Evolutionary conservation across 2,797 vertebrate species (phyloP).

Genomic region (Brachymystax lenok): DNA sequence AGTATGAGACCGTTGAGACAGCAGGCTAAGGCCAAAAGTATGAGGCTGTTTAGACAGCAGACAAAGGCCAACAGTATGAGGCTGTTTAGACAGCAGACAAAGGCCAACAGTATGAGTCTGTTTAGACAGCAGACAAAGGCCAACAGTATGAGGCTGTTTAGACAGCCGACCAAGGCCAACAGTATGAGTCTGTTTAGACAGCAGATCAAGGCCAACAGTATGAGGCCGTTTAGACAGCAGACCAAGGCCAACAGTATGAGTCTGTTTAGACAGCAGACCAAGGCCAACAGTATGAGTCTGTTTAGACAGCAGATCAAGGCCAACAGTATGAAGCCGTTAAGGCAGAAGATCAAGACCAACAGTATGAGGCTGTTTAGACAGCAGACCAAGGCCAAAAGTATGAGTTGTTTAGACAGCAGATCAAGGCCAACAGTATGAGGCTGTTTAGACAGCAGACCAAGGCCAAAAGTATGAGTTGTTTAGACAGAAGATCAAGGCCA

Average conservation of each 20-base stretch:
- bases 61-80: conserved; percentile 44
- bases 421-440: conserved; percentile 38
- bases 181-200: no score
- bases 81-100: no score
- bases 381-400: conserved; percentile 2
- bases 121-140: no score
- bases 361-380: not conserved
- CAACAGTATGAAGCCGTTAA: no score
- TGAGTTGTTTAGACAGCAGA: conserved; percentile 24
- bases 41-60: conserved; percentile 6
- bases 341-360: no score
- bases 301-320: no score
- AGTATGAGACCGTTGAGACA: not conserved
- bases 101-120: no score
- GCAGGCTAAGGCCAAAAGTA: not conserved
- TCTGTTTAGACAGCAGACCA: conserved; percentile 40
- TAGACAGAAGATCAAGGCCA: no score
- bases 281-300: conserved; percentile 20
- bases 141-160: no score
- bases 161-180: no score
- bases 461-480: not conserved
- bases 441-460: not conserved
- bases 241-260: not conserved
- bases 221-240: not conserved
- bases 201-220: no score